Percentiles rank a stretch among this genome's conserved stretches.
These are phyloP conservation scores for Chrysomallon squamiferum DNA, from an alignment of 1,140 invertebrate species.

Conservation along the genomic window DNA sequence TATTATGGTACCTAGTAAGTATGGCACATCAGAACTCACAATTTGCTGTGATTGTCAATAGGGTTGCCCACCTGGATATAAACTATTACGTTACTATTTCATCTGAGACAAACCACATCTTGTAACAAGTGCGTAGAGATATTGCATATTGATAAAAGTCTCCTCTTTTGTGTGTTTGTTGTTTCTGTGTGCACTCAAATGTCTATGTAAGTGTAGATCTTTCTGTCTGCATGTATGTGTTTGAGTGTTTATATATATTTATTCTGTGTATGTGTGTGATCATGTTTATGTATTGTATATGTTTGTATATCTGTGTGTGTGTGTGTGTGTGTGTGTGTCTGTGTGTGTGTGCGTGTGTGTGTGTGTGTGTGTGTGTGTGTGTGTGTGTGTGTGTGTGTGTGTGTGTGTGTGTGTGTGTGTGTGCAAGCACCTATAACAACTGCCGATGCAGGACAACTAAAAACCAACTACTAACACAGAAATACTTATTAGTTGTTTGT, in stretches of 20 bases:
- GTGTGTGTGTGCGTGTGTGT: neutral
- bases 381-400: constrained; percentile 4
- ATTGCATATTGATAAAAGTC: too few species aligned
- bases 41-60: too few species aligned
- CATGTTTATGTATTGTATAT: neutral
- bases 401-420: constrained; percentile 1
- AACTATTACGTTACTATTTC: too few species aligned
- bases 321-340: neutral
- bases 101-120: too few species aligned
- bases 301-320: neutral
- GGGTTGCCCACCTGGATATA: too few species aligned
- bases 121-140: too few species aligned
- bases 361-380: constrained; percentile 7
- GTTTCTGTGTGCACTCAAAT: too few species aligned
- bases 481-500: too few species aligned
- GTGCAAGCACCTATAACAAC: neutral
- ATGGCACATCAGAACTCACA: too few species aligned
- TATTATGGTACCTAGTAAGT: too few species aligned
- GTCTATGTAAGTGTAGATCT: neutral
- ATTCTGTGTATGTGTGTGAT: neutral
- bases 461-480: neutral
- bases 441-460: neutral
- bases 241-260: neutral
- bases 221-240: neutral
- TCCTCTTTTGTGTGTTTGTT: too few species aligned